Conservation (phyloP, 2,888 invertebrate genomes). For the Ormyrus pomaceus region DNA sequence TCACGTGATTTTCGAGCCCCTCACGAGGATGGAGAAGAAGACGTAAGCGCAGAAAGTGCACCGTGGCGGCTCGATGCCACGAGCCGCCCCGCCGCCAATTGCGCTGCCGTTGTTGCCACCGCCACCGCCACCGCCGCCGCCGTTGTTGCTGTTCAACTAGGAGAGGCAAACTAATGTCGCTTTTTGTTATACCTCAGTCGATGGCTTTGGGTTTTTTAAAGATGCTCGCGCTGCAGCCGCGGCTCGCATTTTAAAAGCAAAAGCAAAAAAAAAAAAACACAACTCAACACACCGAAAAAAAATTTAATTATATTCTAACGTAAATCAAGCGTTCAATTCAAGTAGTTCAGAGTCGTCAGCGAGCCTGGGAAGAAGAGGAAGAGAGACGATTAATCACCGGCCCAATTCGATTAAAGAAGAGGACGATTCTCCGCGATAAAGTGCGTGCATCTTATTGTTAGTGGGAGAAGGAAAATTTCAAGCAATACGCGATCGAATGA, state of each 20-base stretch:
- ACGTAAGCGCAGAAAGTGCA: constrained; percentile 61
- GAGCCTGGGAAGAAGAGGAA: constrained; percentile 12
- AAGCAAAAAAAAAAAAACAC: constrained; percentile 17
- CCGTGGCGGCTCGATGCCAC: constrained; percentile 55
- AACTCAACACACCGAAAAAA: not conserved
- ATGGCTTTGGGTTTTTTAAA: constrained; percentile 41
- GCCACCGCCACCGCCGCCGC: constrained; percentile 26
- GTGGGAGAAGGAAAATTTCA: not conserved
- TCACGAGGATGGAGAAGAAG: constrained; percentile 38
- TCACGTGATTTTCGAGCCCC: constrained; percentile 79
- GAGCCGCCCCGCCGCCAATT: not conserved
- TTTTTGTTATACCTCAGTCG: constrained; percentile 58
- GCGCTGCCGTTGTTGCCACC: constrained; percentile 7
- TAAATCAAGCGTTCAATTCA: not conserved
- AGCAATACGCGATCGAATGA: not conserved
- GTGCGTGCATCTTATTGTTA: not conserved
- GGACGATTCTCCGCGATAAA: constrained; percentile 1
- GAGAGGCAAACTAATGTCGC: constrained; percentile 55
- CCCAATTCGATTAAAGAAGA: constrained; percentile 3
- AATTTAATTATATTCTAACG: no score
- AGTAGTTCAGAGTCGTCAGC: not conserved
- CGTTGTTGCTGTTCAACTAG: constrained; percentile 49
- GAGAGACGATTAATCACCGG: constrained; percentile 11
- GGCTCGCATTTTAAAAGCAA: constrained; percentile 46
- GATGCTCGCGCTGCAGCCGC: constrained; percentile 39